Evolutionary conservation across 1,140 invertebrate species (phyloP), one percentile per base, ranked within the genome.

Genomic region (Geopemphigus sp.): DNA sequence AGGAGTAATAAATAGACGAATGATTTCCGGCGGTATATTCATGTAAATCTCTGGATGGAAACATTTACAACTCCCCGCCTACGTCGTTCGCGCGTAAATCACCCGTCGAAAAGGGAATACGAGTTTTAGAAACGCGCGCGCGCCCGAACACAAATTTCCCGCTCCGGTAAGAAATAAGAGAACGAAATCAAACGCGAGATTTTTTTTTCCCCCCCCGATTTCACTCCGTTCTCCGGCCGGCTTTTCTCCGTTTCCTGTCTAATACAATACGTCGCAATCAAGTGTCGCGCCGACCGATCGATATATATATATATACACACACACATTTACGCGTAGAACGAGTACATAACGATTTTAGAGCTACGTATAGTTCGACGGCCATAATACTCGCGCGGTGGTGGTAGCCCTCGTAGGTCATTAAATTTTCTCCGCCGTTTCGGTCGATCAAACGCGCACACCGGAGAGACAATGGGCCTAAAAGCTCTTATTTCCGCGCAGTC

Each of bases 381-480:
- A 12, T 45, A 68, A 64, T 12, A 5, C 17, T 39, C 32, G 32
- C 32, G 19, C 32, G 26, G 32, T 22, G 19, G 17, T 47, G 45
- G 64, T 24, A 32, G 17, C 4, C n/a, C 12, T 32, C 10, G 50
- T 32, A 45, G 66, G 64, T 72, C 68, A 72, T 72, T 72, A 72
- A 72, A 72, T 22, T n/a, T 72, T 72, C 68, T 72, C 68, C 68
- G 64, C 39, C 19, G 50, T 17, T 14, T 26, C 45, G 24, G 19
- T 10, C 57, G 74, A 47, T 53, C 39, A n/a, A 47, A 26, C 29
- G n/a, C 32, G 3, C 32, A 8, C 32, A 3, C 32, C n/a, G n/a
- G n/a, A 39, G 39, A 78, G 57, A 78, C 74, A 78, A 78, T 78
- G 45, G 57, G 22, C 63, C 74, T 78, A 78, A 78, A 78, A 78